A percentile compares a stretch with the other conserved stretches of the same genome.
phyloP scores from a whole-genome alignment of 2,888 invertebrate species.

The Anagyrus pseudococci region DNA sequence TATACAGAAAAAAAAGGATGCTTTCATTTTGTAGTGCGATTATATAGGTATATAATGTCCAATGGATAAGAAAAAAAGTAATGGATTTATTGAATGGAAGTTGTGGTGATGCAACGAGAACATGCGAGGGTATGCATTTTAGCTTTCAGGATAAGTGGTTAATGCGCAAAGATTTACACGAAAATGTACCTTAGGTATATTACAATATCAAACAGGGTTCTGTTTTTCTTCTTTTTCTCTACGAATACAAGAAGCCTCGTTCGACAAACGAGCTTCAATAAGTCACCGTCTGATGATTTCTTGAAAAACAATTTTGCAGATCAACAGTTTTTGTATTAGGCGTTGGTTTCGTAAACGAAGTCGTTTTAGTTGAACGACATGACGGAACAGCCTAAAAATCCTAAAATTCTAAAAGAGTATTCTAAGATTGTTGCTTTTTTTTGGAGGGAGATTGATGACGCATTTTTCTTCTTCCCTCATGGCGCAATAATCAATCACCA shows the following conservation, averaged over 20 bases:
- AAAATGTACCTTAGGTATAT: constrained; percentile 29
- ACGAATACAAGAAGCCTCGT: constrained; percentile 13
- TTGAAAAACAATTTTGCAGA: constrained; percentile 1
- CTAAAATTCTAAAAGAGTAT: too few relatives aligned
- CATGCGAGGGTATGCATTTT: too few relatives aligned
- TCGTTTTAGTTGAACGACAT: constrained; percentile 22
- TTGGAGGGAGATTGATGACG: too few relatives aligned
- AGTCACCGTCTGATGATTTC: constrained; percentile 2
- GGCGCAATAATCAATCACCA: constrained; percentile 21
- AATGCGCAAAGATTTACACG: constrained; percentile 11
- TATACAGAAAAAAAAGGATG: constrained; percentile 14
- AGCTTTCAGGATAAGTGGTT: background rate
- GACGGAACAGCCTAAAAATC: constrained; percentile 28
- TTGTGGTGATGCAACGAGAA: constrained; percentile 2
- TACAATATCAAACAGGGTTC: constrained; percentile 53
- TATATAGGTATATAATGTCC: background rate
- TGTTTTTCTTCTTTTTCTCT: constrained; percentile 39
- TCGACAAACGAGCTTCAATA: constrained; percentile 14
- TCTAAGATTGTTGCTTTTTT: too few relatives aligned
- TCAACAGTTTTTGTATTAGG: constrained; percentile 15
- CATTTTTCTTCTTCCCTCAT: constrained; percentile 16
- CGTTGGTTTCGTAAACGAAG: constrained; percentile 7
- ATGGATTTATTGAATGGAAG: constrained; percentile 1
- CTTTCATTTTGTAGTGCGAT: constrained; percentile 33
- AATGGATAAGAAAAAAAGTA: constrained; percentile 5